Evolutionary conservation across 2,113 vertebrate genomes (phyloP).

Genomic region (Pterocles orientalis): DNA sequence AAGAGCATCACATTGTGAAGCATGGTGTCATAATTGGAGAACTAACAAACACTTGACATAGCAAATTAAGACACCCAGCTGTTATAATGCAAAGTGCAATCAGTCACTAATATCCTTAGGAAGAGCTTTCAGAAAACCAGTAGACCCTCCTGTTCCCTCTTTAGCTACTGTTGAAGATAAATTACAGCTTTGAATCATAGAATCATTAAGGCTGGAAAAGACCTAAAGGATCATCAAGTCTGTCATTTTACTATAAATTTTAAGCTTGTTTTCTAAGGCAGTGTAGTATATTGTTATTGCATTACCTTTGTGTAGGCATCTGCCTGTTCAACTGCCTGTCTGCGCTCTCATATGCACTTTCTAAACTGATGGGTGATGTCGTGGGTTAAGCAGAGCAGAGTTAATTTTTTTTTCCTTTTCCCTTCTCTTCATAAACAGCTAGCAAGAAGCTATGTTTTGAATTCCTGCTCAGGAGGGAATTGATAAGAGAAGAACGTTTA

Average conservation of each 20-base stretch:
- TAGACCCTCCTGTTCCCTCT: not conserved
- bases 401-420: too few relatives aligned
- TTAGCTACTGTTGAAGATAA: not conserved
- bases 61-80: not conserved
- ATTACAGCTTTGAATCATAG: not conserved
- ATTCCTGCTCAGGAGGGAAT: too few relatives aligned
- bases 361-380: not conserved
- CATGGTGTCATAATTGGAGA: conserved; percentile 1
- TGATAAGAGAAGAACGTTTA: too few relatives aligned
- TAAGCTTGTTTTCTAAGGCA: not conserved
- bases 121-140: not conserved
- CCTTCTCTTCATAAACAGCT: too few relatives aligned
- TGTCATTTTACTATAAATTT: not conserved
- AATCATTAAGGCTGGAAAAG: too few relatives aligned
- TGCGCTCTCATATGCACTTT: not conserved
- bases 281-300: not conserved
- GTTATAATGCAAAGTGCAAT: not conserved
- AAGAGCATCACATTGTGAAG: not conserved
- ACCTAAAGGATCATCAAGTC: too few relatives aligned
- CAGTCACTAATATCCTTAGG: not conserved
- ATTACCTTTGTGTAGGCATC: not conserved
- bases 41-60: not conserved
- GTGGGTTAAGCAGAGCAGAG: too few relatives aligned
- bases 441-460: too few relatives aligned
- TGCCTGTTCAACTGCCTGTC: not conserved